Conservation (phyloP, 1,140 invertebrate species). For the Camponotus floridanus region DNA sequence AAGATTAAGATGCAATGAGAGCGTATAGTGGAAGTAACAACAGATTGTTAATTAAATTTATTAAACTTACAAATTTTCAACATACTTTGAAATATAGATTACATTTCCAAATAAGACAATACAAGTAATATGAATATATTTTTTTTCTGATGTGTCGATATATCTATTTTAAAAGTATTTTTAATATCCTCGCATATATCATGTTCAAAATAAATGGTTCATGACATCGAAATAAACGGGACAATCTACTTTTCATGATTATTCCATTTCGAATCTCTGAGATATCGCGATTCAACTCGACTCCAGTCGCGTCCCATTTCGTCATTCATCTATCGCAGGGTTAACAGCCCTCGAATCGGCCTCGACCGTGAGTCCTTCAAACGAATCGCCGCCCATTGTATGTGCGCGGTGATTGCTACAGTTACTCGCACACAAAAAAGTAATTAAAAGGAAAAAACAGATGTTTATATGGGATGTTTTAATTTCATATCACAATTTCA, state of each 20-base stretch:
- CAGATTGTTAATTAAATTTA: background rate
- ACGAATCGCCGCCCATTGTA: background rate
- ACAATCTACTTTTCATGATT: slow-evolving; percentile 24
- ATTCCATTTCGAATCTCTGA: slow-evolving; percentile 35
- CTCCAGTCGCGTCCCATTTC: slow-evolving; percentile 44
- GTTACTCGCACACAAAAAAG: background rate
- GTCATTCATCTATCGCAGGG: slow-evolving; percentile 22
- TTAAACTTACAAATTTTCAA: background rate
- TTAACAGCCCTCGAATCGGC: slow-evolving; percentile 40
- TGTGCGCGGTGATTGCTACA: background rate
- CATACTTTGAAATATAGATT: background rate
- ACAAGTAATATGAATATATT: background rate
- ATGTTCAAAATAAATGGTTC: slow-evolving; percentile 23
- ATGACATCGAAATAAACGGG: slow-evolving; percentile 22
- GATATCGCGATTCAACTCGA: slow-evolving; percentile 21
- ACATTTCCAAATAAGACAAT: background rate
- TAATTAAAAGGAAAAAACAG: background rate
- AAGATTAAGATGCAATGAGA: background rate
- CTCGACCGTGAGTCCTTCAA: slow-evolving; percentile 39
- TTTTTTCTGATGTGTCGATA: background rate
- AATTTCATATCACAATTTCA: no score
- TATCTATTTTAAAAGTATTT: slow-evolving; percentile 30
- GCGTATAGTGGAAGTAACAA: background rate
- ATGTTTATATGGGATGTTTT: no score
- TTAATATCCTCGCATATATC: slow-evolving; percentile 6